Evolutionary conservation across 2,797 vertebrate genomes (phyloP), one percentile per base, ranked within the genome.

Genomic region (Smutsia gigantea): DNA sequence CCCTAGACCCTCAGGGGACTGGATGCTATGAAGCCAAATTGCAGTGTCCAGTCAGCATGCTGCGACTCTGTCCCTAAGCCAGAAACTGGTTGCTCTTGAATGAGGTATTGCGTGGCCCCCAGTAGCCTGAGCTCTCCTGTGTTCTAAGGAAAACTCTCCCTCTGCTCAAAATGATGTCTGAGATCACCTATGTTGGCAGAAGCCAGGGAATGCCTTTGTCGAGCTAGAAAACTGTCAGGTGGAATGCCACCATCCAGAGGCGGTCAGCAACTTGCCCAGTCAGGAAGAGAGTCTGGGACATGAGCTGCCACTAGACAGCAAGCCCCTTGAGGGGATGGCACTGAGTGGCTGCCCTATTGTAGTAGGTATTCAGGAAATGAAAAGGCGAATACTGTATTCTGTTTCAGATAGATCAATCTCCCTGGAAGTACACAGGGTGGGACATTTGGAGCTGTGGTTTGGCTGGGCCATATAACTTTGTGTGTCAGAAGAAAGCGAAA

Each of bases 31-130:
- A 78, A 82, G 49, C 42, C 68, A 55, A 42, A 69, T 15, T 15
- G 10, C n/a, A 75, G 29, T 0, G 0, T 5, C 57, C 9, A 13
- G 10, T 59, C 0, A 0, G 42, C 0, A 4, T 12, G 46, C 49
- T 31, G 69, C 31, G 42, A 37, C 4, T 29, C 53, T 13, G 42
- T 9, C 23, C 13, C 57, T 53, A 7, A 37, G 15, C 57, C 75
- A 75, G 21, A 79, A 78, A 34, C 51, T 53, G 14, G n/a, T 12
- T 68, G 4, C 49, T 82, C 64, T 78, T 57, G 27, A 83, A 78
- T 3, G 25, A 79, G 46, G 46, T 34, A 8, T 2, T 18, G 5
- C 31, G 46, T 25, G 23, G 9, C 39, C 37, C 69, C 82, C 37
- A 81, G 51, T 12, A 61, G n/a, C 23, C 61, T 74, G 51, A 42